phyloP scores from a whole-genome alignment of 2,797 vertebrate genomes.

The Sparus aurata region DNA sequence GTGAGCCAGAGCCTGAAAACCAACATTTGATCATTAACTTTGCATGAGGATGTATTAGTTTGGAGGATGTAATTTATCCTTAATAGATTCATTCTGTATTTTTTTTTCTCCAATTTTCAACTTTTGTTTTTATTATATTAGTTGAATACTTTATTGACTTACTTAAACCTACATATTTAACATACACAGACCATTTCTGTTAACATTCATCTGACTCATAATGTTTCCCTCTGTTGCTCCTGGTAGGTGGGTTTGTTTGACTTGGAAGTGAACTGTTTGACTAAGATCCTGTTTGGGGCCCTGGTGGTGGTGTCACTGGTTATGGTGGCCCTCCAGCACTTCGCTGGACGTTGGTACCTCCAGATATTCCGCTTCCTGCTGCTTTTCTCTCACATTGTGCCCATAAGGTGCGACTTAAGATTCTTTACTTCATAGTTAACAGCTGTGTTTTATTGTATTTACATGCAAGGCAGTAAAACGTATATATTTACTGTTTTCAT shows the following conservation, averaged over 20 bases:
- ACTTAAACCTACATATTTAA: background rate
- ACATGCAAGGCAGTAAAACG: background rate
- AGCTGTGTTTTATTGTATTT: background rate
- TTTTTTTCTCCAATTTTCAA: background rate
- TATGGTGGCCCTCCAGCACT: slow-evolving; percentile 98
- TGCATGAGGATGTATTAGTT: background rate
- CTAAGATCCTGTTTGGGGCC: slow-evolving; percentile 96
- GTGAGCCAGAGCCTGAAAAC: slow-evolving; percentile 5
- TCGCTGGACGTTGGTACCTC: slow-evolving; percentile 97
- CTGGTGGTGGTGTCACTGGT: slow-evolving; percentile 96
- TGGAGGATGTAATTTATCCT: background rate
- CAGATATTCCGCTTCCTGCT: slow-evolving; percentile 98
- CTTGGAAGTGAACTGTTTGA: slow-evolving; percentile 98
- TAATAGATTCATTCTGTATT: background rate
- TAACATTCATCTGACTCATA: background rate
- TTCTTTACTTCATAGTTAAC: background rate
- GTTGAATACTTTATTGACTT: background rate
- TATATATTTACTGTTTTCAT: rapidly evolving
- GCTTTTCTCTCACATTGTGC: slow-evolving; percentile 97
- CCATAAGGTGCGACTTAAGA: slow-evolving; percentile 90
- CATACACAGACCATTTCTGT: background rate
- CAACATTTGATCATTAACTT: background rate
- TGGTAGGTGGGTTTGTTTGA: slow-evolving; percentile 96
- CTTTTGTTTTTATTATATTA: background rate
- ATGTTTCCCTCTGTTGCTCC: slow-evolving; percentile 24